Evolutionary conservation across 2,113 vertebrate species (phyloP).

Genomic region (Clupea harengus): DNA sequence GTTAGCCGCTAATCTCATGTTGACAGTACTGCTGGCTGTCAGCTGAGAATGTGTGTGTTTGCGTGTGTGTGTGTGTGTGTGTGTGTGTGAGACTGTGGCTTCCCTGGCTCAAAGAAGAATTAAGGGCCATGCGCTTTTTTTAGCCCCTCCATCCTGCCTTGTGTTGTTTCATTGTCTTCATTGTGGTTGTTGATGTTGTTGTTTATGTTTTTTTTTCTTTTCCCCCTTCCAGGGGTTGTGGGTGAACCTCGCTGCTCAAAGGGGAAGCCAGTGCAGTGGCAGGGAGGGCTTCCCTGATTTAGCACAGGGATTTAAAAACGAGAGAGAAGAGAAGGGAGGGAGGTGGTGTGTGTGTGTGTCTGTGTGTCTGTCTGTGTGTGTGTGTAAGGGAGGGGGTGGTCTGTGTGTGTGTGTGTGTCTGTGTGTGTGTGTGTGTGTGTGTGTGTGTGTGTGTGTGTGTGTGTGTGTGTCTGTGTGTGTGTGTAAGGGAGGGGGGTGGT

Average conservation of each 20-base stretch:
- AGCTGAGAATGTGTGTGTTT: conserved; percentile 15
- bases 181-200: conserved; percentile 18
- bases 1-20: conserved; percentile 68
- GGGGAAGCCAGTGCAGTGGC: conserved; percentile 40
- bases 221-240: conserved; percentile 10
- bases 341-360: neutral
- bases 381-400: neutral
- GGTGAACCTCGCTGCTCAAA: conserved; percentile 21
- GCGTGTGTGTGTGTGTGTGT: neutral
- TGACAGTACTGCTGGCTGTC: conserved; percentile 38
- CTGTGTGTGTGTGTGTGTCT: neutral
- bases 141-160: conserved; percentile 46
- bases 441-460: conserved; percentile 5
- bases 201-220: neutral
- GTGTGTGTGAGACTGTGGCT: conserved; percentile 2
- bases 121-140: conserved; percentile 42
- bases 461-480: too few relatives aligned
- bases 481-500: neutral
- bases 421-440: neutral
- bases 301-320: conserved; percentile 52
- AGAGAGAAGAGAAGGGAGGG: neutral
- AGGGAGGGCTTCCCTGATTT: conserved; percentile 67
- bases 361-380: neutral
- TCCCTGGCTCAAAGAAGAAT: conserved; percentile 46
- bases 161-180: conserved; percentile 27